These are phyloP conservation scores for Pristionchus japonicus DNA, from an alignment of 2,888 invertebrate species.

Conservation along the genomic window DNA sequence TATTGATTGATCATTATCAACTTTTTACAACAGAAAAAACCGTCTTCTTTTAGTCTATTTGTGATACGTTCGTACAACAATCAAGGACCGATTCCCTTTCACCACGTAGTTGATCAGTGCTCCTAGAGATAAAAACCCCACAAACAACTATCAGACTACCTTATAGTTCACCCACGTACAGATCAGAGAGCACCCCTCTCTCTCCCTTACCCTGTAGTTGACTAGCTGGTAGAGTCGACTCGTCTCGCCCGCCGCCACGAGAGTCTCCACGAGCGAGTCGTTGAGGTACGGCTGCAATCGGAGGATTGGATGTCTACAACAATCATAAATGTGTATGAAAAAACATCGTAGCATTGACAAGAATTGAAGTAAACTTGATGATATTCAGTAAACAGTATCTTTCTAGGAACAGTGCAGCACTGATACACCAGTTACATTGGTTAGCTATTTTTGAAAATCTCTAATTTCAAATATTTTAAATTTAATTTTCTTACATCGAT, in stretches of 20 bases:
- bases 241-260: conserved; percentile 59
- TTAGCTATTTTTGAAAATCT: no score
- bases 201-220: conserved; percentile 62
- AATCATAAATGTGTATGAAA: neutral
- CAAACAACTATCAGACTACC: neutral
- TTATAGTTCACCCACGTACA: no score
- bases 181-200: neutral
- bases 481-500: conserved; percentile 31
- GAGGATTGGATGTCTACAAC: neutral
- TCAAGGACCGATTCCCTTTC: neutral
- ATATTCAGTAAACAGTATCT: no score
- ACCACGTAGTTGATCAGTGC: neutral
- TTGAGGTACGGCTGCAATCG: conserved; percentile 58
- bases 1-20: neutral
- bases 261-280: conserved; percentile 61
- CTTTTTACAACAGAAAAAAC: no score
- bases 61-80: no score
- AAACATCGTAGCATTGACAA: no score
- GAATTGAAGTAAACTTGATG: no score
- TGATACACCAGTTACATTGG: no score
- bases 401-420: no score
- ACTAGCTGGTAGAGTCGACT: conserved; percentile 61
- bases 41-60: no score
- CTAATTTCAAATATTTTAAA: no score
- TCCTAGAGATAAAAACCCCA: neutral